phyloP scores from a whole-genome alignment of 1,140 invertebrate species.

The Papilio xuthus region DNA sequence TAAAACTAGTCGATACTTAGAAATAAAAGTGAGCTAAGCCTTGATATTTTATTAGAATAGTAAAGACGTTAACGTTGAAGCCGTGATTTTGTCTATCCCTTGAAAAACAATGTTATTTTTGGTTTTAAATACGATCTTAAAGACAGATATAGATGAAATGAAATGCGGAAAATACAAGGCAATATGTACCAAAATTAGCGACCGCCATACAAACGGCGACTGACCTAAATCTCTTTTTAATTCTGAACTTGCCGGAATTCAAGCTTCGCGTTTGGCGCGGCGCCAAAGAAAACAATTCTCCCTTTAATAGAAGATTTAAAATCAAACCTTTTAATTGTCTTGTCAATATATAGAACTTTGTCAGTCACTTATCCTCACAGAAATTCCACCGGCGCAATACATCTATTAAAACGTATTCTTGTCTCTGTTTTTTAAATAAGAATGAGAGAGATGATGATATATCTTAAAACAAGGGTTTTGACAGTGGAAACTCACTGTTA shows the following conservation, averaged over 20 bases:
- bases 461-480: background rate
- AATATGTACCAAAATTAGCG: conserved; percentile 31
- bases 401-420: no score
- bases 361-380: no score
- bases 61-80: background rate
- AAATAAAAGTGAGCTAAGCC: no score
- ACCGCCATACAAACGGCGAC: conserved; percentile 1
- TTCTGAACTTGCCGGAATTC: conserved; percentile 18
- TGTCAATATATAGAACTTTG: background rate
- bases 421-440: no score
- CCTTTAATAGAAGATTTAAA: conserved; percentile 17
- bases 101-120: background rate
- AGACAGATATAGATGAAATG: background rate
- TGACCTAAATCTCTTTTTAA: conserved; percentile 29
- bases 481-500: background rate
- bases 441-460: no score
- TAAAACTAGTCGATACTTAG: no score
- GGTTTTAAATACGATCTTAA: background rate
- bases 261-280: conserved; percentile 1
- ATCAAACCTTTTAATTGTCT: conserved; percentile 16
- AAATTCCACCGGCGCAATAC: no score
- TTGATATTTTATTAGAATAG: background rate
- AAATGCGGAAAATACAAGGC: conserved; percentile 2
- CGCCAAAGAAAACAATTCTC: conserved; percentile 25
- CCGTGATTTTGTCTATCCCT: no score